Conservation (phyloP, 2,113 vertebrate species). For the Vulpes vulpes region DNA sequence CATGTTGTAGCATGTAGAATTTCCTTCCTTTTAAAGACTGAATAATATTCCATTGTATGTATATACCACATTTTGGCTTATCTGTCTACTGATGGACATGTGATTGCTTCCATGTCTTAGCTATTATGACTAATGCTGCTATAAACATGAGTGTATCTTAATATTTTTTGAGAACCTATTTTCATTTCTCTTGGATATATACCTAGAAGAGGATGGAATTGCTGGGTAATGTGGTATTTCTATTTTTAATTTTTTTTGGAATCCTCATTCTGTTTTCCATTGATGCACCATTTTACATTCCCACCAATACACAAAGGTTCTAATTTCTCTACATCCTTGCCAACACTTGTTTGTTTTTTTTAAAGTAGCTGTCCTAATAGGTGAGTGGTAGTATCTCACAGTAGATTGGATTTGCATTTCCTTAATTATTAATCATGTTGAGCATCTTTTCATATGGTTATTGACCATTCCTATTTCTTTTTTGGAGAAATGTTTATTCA, state of each 20-base stretch:
- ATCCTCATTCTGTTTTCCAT: not conserved
- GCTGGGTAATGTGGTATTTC: not conserved
- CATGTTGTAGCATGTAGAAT: not conserved
- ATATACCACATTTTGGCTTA: not conserved
- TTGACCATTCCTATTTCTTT: not conserved
- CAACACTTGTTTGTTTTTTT: not conserved
- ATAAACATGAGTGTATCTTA: not conserved
- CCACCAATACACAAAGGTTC: too few relatives aligned
- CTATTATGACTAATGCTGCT: not conserved
- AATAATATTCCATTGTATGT: too few relatives aligned
- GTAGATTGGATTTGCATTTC: not conserved
- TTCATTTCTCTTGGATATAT: not conserved
- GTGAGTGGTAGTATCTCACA: not conserved
- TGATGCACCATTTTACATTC: not conserved
- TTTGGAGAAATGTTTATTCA: not conserved
- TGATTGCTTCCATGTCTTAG: not conserved
- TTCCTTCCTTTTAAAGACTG: not conserved
- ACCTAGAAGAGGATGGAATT: not conserved
- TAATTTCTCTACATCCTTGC: not conserved
- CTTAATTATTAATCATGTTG: not conserved
- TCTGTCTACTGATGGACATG: not conserved
- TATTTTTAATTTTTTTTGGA: not conserved
- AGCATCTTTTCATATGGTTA: not conserved
- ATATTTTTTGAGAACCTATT: not conserved
- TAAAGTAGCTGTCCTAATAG: not conserved